Evolutionary conservation across 1,140 invertebrate species (phyloP), one percentile per base, ranked within the genome.

Genomic region (Patella vulgata): DNA sequence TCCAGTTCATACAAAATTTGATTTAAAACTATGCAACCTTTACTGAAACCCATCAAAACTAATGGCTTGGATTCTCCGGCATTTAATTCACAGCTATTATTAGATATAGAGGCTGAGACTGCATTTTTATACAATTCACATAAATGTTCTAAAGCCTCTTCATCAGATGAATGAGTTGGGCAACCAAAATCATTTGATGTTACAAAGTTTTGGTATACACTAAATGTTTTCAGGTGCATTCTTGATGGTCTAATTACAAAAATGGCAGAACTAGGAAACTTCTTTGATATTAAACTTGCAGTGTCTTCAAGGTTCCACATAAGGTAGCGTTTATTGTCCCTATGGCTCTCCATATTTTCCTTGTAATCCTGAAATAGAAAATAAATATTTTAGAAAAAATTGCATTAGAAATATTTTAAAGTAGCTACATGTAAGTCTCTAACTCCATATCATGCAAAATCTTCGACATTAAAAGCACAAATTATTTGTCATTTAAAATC

Each of bases 21-120:
- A 87, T 95, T 96, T 57, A 96, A 87, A 55, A 95, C 93, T 44
- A 94, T 91, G 84, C 93, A 95, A 42, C 94, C 94, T 87, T 96
- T 96, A 81, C 93, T 95, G 81, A 96, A 96, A 1, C 92, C 94
- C 66, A 95, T 43, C 11, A 81, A 25, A 43, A 52, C 43, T 1
- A 79, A 48, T 25, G 70, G 54, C 25, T 48, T 21, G 58, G 4
- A 30, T 21, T 5, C 19, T 14, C 40, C 21, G 43, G 11, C 6
- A 36, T 27, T 27, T 9, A 50, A 17, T 52, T 23, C 14, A 19
- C 9, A n/a, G 40, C 51, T 43, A 30, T n/a, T 27, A 40, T 43
- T 21, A 17, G 28, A 2, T 14, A 52, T 42, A 4, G 31, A 40
- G 42, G 21, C n/a, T 12, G 31, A 59, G n/a, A 67, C 23, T 25